A percentile compares a stretch with the other conserved stretches of the same genome.
These are phyloP conservation scores for Dryoscopus gambensis DNA, from an alignment of 2,113 vertebrate species.

Conservation along the genomic window DNA sequence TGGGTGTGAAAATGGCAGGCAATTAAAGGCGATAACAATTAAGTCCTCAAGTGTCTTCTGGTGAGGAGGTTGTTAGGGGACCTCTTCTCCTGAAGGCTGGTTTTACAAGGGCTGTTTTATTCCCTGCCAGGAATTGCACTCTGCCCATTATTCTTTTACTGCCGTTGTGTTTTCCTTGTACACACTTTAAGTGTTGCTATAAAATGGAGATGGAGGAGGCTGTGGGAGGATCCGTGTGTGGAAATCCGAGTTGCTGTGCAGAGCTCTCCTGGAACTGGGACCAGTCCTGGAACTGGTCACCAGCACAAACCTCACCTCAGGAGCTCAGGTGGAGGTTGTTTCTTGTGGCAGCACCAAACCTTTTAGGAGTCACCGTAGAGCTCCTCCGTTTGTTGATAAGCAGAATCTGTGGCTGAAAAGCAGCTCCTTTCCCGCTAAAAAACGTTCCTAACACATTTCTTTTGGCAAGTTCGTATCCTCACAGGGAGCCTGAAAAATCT, in stretches of 20 bases:
- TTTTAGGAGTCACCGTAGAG: not conserved
- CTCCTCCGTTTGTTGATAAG: not conserved
- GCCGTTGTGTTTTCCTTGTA: not conserved
- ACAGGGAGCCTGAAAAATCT: not conserved
- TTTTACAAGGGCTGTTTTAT: not conserved
- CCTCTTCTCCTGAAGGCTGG: not conserved
- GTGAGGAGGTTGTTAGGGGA: not conserved
- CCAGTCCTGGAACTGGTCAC: not conserved
- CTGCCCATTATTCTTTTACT: not conserved
- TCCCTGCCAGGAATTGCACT: not conserved
- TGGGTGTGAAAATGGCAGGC: not conserved
- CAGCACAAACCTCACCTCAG: not conserved
- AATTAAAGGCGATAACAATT: not conserved
- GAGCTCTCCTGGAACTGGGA: not conserved
- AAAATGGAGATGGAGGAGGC: not conserved
- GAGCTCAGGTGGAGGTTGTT: not conserved
- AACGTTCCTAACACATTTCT: not conserved
- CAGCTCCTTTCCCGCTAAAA: not conserved
- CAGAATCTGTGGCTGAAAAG: not conserved
- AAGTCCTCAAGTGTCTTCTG: not conserved
- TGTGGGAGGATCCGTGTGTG: not conserved
- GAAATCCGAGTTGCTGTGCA: not conserved
- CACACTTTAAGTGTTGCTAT: not conserved
- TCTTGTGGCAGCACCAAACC: not conserved
- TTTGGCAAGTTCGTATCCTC: not conserved